A percentile compares a stretch with the other conserved stretches of the same genome.
Evolutionary conservation across 2,888 invertebrate species (phyloP).

Genomic region (Netelia virgata): DNA sequence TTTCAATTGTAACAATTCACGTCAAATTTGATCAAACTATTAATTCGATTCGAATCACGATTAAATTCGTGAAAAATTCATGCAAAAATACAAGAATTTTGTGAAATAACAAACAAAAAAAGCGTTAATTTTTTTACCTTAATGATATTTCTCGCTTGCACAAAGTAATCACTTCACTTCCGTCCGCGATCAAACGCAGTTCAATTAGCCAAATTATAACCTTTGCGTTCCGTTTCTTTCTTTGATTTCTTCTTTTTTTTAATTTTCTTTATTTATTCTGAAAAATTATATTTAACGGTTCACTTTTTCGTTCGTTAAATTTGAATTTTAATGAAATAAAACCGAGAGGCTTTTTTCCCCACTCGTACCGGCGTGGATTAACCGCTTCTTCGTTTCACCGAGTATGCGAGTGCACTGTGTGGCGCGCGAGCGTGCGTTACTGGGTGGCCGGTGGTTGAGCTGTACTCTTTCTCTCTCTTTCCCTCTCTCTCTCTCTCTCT

Average conservation of each 20-base stretch:
- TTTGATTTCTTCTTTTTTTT: background rate
- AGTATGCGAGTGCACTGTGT: conserved; percentile 66
- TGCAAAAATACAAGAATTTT: background rate
- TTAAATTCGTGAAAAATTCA: background rate
- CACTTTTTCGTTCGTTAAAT: too few relatives aligned
- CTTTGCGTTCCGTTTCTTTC: background rate
- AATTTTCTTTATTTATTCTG: conserved; percentile 8
- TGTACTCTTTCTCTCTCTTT: conserved; percentile 22
- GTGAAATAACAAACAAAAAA: background rate
- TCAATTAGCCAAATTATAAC: background rate
- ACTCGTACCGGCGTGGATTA: conserved; percentile 36
- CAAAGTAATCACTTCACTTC: conserved; percentile 44
- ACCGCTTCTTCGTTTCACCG: conserved; percentile 58
- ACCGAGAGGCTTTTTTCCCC: background rate
- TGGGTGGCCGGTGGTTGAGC: conserved; percentile 71
- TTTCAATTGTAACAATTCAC: background rate
- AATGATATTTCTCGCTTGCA: conserved; percentile 27
- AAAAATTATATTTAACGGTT: too few relatives aligned
- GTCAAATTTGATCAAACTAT: background rate
- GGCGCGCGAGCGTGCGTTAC: conserved; percentile 74
- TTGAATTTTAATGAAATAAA: too few relatives aligned
- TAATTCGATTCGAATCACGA: background rate
- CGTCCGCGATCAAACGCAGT: background rate
- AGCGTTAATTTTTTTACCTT: conserved; percentile 39
- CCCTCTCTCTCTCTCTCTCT: conserved; percentile 20